Evolutionary conservation across 2,113 vertebrate genomes (phyloP).

Genomic region (Salvelinus namaycush): DNA sequence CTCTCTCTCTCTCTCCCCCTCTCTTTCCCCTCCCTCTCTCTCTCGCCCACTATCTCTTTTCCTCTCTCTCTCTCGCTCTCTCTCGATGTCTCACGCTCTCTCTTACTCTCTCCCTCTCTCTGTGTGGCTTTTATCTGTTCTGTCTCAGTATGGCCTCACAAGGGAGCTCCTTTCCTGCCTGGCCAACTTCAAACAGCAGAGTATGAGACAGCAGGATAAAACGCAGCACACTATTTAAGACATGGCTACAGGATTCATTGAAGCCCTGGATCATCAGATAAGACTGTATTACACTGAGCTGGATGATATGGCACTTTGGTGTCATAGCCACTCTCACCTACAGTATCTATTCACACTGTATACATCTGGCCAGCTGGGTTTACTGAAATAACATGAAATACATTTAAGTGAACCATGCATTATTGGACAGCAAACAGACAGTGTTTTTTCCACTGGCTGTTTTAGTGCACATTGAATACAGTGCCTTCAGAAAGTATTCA

Average conservation of each 20-base stretch:
- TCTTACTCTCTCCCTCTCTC: neutral
- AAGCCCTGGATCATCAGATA: conserved; percentile 42
- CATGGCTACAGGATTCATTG: conserved; percentile 18
- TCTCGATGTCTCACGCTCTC: neutral
- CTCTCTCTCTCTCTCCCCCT: neutral
- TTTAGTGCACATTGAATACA: conserved; percentile 10
- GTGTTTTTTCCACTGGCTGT: neutral
- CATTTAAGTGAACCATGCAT: conserved; percentile 15
- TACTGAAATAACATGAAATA: conserved; percentile 24
- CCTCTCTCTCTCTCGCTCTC: neutral
- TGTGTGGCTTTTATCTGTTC: conserved; percentile 24
- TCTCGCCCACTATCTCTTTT: neutral
- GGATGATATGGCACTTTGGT: conserved; percentile 3
- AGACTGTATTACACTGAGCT: conserved; percentile 22
- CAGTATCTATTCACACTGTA: neutral
- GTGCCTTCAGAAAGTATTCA: too few relatives aligned
- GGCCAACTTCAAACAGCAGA: conserved; percentile 43
- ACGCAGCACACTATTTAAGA: conserved; percentile 34
- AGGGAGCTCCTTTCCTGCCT: conserved; percentile 38
- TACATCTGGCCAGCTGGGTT: neutral
- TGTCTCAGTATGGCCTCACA: conserved; percentile 28
- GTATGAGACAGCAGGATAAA: conserved; percentile 45
- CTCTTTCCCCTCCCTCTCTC: too few relatives aligned
- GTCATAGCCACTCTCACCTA: neutral
- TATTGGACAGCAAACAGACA: conserved; percentile 6